Percentiles rank a stretch among this genome's conserved stretches.
These are phyloP conservation scores for Cancer borealis DNA, from an alignment of 2,888 invertebrate genomes.

Conservation along the genomic window DNA sequence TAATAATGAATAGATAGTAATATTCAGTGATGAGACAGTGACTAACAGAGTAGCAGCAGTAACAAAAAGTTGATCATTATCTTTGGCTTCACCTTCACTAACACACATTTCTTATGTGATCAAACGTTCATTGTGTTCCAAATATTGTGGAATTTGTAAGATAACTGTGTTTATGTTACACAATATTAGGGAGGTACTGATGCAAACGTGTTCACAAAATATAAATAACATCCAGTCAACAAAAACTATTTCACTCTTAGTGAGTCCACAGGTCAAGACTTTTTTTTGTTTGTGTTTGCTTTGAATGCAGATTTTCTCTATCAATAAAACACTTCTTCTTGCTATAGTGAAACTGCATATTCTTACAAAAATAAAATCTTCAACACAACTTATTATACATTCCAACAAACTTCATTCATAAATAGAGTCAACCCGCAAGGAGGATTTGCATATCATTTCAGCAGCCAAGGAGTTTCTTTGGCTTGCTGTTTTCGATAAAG, in stretches of 20 bases:
- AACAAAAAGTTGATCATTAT: neutral
- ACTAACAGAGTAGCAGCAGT: neutral
- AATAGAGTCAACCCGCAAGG: neutral
- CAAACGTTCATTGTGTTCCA: neutral
- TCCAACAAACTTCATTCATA: slow-evolving; percentile 21
- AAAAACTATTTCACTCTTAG: neutral
- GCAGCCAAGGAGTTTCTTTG: slow-evolving; percentile 76
- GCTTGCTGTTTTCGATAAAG: slow-evolving; percentile 82
- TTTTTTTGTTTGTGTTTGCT: neutral
- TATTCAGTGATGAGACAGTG: too few relatives aligned
- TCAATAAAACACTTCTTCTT: neutral
- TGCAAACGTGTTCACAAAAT: neutral
- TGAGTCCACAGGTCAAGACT: neutral
- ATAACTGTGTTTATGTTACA: neutral
- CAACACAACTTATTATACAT: slow-evolving; percentile 26
- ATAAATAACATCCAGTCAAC: neutral
- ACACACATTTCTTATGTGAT: neutral
- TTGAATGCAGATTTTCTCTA: neutral
- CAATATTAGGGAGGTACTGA: neutral
- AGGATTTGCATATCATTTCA: slow-evolving; percentile 62
- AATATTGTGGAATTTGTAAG: neutral
- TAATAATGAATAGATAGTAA: neutral
- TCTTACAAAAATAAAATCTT: slow-evolving; percentile 21
- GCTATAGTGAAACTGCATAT: neutral
- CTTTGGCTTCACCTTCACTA: neutral